These are phyloP conservation scores for Chromis chromis DNA, from an alignment of 2,797 vertebrate genomes.

Conservation along the genomic window DNA sequence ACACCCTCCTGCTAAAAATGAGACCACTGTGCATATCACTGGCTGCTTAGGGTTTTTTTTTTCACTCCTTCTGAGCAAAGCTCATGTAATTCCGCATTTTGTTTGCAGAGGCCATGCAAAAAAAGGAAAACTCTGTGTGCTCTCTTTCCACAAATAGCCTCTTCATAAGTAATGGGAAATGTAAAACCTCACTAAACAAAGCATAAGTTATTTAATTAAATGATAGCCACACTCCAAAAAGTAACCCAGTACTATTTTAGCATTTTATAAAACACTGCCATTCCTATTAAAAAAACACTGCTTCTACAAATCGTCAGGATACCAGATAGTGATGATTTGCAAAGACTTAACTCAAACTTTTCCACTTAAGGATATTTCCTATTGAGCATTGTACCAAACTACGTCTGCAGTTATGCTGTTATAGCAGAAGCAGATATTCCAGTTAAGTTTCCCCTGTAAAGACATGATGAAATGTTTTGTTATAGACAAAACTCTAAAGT, in stretches of 20 bases:
- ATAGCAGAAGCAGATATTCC: no score
- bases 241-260: background rate
- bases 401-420: no score
- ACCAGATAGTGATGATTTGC: no score
- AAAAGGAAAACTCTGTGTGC: background rate
- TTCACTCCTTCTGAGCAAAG: conserved; percentile 46
- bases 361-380: no score
- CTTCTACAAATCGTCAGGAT: no score
- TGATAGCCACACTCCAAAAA: background rate
- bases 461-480: no score
- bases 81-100: conserved; percentile 55
- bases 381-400: no score
- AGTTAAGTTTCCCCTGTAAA: no score
- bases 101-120: conserved; percentile 55
- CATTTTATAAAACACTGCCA: background rate
- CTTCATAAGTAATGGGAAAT: conserved; percentile 10
- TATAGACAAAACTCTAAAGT: no score
- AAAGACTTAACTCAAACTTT: no score
- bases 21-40: conserved; percentile 50
- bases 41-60: conserved; percentile 36
- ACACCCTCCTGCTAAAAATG: conserved; percentile 52
- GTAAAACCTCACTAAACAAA: background rate
- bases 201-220: background rate
- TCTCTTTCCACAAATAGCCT: conserved; percentile 9
- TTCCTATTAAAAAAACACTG: no score